Base-by-base conservation (phyloP, 2,797 vertebrate species). In the Coranthus polyacanthus region DNA sequence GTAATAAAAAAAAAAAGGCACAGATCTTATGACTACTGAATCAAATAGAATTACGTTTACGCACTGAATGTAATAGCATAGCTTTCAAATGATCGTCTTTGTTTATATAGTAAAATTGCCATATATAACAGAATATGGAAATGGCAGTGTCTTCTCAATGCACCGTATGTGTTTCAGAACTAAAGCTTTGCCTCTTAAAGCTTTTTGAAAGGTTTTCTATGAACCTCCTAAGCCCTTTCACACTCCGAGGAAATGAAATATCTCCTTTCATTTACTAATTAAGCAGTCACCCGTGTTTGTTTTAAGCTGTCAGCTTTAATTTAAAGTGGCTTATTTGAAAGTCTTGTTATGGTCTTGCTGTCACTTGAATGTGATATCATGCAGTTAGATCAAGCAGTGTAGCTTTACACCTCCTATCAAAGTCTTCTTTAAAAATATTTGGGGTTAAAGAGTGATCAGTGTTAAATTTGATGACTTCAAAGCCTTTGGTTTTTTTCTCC, bases 201-300 rank as follows among this genome's bases (percentile, higher is more conserved):
- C 78, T 77, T 70, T 81, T 71, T 81, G 61, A 89, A 82, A 82
- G 85, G 53, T 87, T 90, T 79, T 82, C 79, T 66, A 57, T 75
- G 81, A 84, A 82, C 68, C 84, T 88, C 72, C 81, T 81, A 81
- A 88, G 79, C 78, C 82, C 87, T 88, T 87, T 88, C 79, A 81
- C 86, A 81, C 85, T 89, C 68, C 1, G 79, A 90, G 85, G 84
- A 90, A 93, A 92, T 90, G 79, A 91, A 93, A 92, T 92, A 92
- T 92, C 88, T 89, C 82, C 90, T 93, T 93, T 93, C 88, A 91
- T 93, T 91, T 85, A 88, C 88, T 92, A 92, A 93, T 93, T 93
- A 92, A 89, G 89, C 89, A 91, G 89, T 92, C 84, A 84, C 84
- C 88, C 82, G 54, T 92, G 88, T 93, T 93, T 94, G 89, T 92